Evolutionary conservation across 2,888 invertebrate genomes (phyloP), one percentile per base, ranked within the genome.

Genomic region (Resseliella maxima): DNA sequence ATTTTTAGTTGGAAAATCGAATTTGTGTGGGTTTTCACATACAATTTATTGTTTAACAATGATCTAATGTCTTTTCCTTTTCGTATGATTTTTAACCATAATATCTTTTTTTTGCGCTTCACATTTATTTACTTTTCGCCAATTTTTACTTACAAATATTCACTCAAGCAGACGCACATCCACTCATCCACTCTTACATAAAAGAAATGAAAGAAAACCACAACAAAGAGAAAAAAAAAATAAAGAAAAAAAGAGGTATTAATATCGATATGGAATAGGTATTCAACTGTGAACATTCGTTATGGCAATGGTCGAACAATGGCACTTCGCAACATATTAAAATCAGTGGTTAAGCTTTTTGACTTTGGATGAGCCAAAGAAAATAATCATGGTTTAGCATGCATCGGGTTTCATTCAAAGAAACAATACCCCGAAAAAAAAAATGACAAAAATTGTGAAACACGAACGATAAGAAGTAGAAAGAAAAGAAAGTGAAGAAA

Each of bases 341-440:
- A 31, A 72, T 72, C 72, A 31, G 31, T 72, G 72, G 24, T 18
- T 72, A 72, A 2, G 24, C 24, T 2, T 27, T 72, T n/a, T 27
- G 35, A 35, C 31, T 72, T 72, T n/a, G 59, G 18, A 59, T 59
- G 59, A 15, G 46, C n/a, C 21, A 59, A 2, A 59, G 2, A 72
- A 72, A 31, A 72, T 72, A n/a, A 24, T 27, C 35, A 72, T 31
- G 72, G 31, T 72, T 72, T 31, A 72, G 72, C 72, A n/a, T 15
- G 18, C 72, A 72, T 10, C 31, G 31, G 31, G 31, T 72, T 72
- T 72, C 0, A 31, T 15, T 31, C 31, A 72, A 1, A 6, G 24
- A 59, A 50, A 50, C 8, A 50, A 50, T 59, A 59, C 59, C 3
- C 24, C 59, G 27, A 24, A 59, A 10, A 45, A 45, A 45, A 45